A percentile compares a stretch with the other conserved stretches of the same genome.
phyloP scores from a whole-genome alignment of 2,113 vertebrate species.

The Thamnaconus septentrionalis region DNA sequence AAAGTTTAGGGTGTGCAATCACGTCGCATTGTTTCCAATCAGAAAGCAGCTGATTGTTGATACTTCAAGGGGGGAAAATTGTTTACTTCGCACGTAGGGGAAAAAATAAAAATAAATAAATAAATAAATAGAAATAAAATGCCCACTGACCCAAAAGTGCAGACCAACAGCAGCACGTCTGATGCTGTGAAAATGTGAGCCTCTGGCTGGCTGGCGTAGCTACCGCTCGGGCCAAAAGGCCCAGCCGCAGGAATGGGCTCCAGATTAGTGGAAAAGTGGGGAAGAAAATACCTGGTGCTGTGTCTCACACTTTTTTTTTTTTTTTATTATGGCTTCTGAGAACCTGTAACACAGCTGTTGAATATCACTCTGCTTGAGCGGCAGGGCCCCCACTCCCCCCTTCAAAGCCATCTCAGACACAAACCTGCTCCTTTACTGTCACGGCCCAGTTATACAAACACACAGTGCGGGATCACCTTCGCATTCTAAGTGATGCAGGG shows the following conservation, averaged over 20 bases:
- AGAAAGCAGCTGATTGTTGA: constrained; percentile 15
- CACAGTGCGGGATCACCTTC: constrained; percentile 34
- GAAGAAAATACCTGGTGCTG: constrained; percentile 63
- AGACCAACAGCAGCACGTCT: constrained; percentile 35
- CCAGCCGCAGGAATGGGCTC: constrained; percentile 47
- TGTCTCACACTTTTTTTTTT: constrained; percentile 57
- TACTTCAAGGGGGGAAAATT: constrained; percentile 16
- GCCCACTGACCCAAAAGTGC: constrained; percentile 17
- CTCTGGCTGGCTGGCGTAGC: constrained; percentile 3
- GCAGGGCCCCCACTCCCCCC: constrained; percentile 30
- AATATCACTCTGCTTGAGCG: constrained; percentile 55
- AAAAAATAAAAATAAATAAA: no score
- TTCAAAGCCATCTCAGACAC: background rate
- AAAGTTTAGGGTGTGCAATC: constrained; percentile 43
- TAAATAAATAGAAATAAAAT: background rate
- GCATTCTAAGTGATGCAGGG: background rate
- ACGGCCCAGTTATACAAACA: constrained; percentile 33
- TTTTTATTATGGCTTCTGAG: constrained; percentile 59
- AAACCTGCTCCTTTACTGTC: constrained; percentile 35
- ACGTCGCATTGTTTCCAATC: constrained; percentile 28
- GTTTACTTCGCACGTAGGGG: no score
- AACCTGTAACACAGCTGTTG: constrained; percentile 68
- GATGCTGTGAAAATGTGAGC: constrained; percentile 53
- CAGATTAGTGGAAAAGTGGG: constrained; percentile 58
- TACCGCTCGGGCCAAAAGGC: constrained; percentile 54